Conservation (phyloP, 2,113 vertebrate genomes). For the Lanius collurio region DNA sequence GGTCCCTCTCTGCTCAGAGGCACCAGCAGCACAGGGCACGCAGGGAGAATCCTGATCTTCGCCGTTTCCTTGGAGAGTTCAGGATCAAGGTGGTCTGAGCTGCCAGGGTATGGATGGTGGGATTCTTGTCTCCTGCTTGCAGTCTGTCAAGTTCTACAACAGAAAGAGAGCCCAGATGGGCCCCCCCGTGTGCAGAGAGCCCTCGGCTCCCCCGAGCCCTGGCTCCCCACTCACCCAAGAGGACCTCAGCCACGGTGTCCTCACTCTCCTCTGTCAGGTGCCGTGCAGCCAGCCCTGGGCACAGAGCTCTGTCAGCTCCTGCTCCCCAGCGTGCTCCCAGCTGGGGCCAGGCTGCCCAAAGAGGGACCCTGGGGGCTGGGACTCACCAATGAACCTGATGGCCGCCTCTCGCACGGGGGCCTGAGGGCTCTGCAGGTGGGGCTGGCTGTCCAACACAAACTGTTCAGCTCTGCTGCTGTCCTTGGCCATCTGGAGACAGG, state of each 20-base stretch:
- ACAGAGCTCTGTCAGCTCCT: background rate
- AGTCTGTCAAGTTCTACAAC: background rate
- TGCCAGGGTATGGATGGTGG: background rate
- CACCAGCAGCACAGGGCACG: accelerated
- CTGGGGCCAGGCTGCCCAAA: background rate
- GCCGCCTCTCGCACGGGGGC: too few species aligned
- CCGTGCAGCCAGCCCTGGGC: background rate
- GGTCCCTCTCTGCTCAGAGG: background rate
- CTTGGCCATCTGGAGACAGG: too few species aligned
- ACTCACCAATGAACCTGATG: background rate
- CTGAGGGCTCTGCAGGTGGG: too few species aligned
- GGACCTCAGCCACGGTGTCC: too few species aligned
- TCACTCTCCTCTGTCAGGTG: background rate
- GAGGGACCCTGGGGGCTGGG: background rate
- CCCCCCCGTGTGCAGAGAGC: background rate
- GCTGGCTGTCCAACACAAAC: too few species aligned
- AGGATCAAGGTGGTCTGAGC: background rate
- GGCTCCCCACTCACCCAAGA: background rate
- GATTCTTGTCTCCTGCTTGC: background rate
- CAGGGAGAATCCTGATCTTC: background rate
- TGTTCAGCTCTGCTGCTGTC: too few species aligned
- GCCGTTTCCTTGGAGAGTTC: accelerated
- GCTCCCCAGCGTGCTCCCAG: too few species aligned
- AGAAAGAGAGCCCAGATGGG: too few species aligned
- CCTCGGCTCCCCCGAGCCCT: background rate